Percentiles rank a stretch among this genome's conserved stretches.
Conservation (phyloP, 37 sponge, comb jelly and placozoan species). For the Axinella damicornis region DNA sequence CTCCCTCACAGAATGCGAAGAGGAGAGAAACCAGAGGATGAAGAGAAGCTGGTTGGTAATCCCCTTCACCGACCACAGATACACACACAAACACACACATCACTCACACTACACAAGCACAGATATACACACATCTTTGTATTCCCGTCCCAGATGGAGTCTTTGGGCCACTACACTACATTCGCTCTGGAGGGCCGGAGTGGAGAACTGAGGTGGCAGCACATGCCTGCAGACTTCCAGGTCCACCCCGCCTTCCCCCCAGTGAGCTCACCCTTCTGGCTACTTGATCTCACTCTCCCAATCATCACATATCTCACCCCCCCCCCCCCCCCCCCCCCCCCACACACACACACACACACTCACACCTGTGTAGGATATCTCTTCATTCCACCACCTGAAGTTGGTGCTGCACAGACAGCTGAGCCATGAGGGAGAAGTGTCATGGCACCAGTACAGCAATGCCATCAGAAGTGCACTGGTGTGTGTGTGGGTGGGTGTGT, state of each 20-base stretch:
- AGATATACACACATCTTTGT: neutral
- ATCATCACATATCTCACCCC: neutral
- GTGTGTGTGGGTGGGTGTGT: conserved; percentile 6
- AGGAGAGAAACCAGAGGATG: conserved; percentile 33
- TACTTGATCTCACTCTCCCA: no score
- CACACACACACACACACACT: neutral
- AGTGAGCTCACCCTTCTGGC: neutral
- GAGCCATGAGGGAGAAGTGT: conserved; percentile 68
- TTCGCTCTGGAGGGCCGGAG: conserved; percentile 63
- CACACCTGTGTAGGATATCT: conserved; percentile 28
- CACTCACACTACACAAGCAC: neutral
- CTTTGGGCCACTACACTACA: conserved; percentile 34
- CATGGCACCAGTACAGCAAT: conserved; percentile 82
- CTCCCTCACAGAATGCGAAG: conserved; percentile 42
- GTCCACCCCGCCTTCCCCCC: conserved; percentile 7
- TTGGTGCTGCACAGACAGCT: conserved; percentile 34
- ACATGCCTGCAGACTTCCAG: conserved; percentile 70
- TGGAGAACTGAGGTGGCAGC: conserved; percentile 76
- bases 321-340: neutral
- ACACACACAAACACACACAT: neutral
- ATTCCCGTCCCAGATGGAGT: conserved; percentile 9
- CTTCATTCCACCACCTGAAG: conserved; percentile 61
- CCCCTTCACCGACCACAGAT: neutral
- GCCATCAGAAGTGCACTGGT: conserved; percentile 63
- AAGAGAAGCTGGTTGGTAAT: conserved; percentile 25